Percentiles rank a stretch among this genome's conserved stretches.
phyloP scores from a whole-genome alignment of 2,797 vertebrate species.

The Taeniopygia guttata region DNA sequence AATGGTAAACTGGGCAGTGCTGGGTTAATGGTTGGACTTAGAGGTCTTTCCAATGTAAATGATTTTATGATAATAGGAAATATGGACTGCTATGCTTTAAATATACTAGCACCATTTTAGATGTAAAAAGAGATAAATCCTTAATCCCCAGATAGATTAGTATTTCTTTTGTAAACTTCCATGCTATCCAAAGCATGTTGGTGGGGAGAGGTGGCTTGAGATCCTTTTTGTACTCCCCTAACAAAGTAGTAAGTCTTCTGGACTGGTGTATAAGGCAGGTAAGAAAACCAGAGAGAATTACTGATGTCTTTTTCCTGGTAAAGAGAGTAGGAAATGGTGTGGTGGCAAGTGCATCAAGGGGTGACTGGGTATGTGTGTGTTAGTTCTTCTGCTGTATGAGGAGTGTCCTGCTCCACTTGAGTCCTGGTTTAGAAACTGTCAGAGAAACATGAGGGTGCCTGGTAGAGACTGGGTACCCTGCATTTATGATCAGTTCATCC shows the following conservation, averaged over 20 bases:
- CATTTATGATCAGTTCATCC: not conserved
- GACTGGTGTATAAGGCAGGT: not conserved
- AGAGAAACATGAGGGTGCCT: not conserved
- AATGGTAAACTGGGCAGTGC: not conserved
- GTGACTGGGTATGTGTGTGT: not conserved
- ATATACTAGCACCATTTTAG: not conserved
- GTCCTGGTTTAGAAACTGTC: not conserved
- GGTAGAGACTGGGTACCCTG: not conserved
- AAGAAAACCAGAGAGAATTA: not conserved
- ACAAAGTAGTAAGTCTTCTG: not conserved
- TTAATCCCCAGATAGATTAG: not conserved
- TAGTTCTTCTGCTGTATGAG: not conserved
- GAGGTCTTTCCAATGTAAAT: not conserved
- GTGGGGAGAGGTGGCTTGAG: not conserved
- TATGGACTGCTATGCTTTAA: not conserved
- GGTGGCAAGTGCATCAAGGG: not conserved
- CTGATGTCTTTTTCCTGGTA: not conserved
- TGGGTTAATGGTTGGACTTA: not conserved
- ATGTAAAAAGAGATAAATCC: not conserved
- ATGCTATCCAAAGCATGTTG: not conserved
- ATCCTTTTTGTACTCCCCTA: not conserved
- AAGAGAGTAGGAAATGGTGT: not conserved
- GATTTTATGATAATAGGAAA: not conserved
- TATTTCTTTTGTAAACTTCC: too few relatives aligned
- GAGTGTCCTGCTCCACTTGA: not conserved